Evolutionary conservation across 2,888 invertebrate species (phyloP), one percentile per base, ranked within the genome.

Genomic region (Notodonta ziczac): DNA sequence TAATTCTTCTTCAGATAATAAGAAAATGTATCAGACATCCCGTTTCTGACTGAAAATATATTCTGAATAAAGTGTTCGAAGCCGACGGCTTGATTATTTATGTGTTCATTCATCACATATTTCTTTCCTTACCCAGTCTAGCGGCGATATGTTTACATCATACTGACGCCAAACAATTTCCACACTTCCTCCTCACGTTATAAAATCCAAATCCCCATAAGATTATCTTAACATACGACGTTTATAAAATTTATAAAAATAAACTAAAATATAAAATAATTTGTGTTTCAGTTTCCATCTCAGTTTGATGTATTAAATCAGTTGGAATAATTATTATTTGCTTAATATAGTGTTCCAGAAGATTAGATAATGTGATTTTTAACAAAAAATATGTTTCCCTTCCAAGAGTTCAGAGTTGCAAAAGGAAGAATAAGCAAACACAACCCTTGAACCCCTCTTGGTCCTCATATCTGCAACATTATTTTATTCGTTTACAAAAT

Each of bases 81-180:
- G 72, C 74, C 73, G 77, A 72, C 74, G 69, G 66, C 70, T 67
- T 71, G 81, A 84, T 86, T 86, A 86, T 86, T 83, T 85, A 86
- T 85, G 80, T 71, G 76, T 82, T 82, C 85, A 87, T 86, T 87
- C 83, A 86, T 84, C 81, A 86, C 78, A 82, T 83, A 83, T 83
- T 82, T 81, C 78, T 77, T 76, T 76, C 67, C 70, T 76, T 74
- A 72, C 66, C 62, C 69, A 69, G 61, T 75, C 70, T 70, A 70
- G 65, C 62, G 63, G 67, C 65, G 69, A 70, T 74, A 57, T 76
- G 73, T 81, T 77, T 77, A 80, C 75, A 69, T 66, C 63, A 56
- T 44, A 54, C 12, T 52, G 40, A 56, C 54, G 56, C 59, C 71
- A 69, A 68, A 70, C 74, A 63, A 82, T 72, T 74, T 75, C 67